Base-by-base conservation (phyloP, 2,888 invertebrate genomes). In the Rhagonycha fulva region DNA sequence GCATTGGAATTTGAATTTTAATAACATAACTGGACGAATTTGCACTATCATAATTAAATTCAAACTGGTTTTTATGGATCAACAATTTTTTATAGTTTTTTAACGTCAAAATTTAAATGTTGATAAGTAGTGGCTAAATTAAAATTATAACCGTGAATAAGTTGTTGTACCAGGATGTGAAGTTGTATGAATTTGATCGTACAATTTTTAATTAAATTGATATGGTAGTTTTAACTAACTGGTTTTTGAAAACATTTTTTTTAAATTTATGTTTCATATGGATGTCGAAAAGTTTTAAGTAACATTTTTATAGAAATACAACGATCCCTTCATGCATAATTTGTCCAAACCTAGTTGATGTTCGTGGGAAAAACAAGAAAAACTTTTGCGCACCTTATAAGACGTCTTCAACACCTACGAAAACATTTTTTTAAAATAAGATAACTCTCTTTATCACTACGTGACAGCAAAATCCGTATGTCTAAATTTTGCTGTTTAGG, bases 11-110 rank as follows among this genome's bases (percentile, higher is more conserved):
- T 72, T 68, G 19, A 14, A 19, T 30, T 68, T 68, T 14, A 32
- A 68, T 14, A 68, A 68, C 68, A 30, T 68, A 68, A 19, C 32
- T 68, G 32, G 68, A 32, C 19, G 32, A 14, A 32, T 68, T 19
- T 68, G 32, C 32, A 66, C 23, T 66, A 66, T 66, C 63, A 66
- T 66, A 66, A 24, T 66, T 66, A 66, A 66, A 66, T 66, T 26
- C 63, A 66, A 66, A 66, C 63, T 66, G 63, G 63, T 66, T 66
- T 66, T 66, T 66, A 26, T 66, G 26, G 63, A 66, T 66, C 63
- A 66, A 66, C 63, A 66, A 24, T 66, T 66, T 66, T 66, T 66
- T 66, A 66, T 24, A 66, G 63, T 66, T 66, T 66, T 24, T 66
- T 66, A 66, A 66, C 63, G 19, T 66, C 26, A 66, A 66, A 66